Base-by-base conservation (phyloP, 1,140 invertebrate species). In the Daktulosphaira vitifoliae region DNA sequence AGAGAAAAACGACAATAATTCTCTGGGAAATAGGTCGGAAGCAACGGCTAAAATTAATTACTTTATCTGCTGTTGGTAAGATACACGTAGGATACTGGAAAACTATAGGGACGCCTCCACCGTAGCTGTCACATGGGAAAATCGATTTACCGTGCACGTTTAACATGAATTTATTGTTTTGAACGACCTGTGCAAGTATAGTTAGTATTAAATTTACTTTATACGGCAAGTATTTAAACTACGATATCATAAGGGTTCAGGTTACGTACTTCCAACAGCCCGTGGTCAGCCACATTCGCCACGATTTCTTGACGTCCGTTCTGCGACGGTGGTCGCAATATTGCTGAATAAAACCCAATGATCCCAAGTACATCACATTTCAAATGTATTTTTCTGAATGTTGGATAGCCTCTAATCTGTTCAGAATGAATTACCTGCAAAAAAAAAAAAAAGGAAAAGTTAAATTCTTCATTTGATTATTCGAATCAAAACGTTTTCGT, bases 51-150 rank as follows among this genome's bases (percentile, higher is more conserved):
- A 44, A 59, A 59, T 59, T 59, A 42, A 59, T 59, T 59, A 90
- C 83, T 2, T 86, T 76, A 76, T 90, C 88, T 1, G 82, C 84
- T 13, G 78, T 78, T 42, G 84, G 80, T 64, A 89, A 76, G 56
- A 87, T 85, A 72, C 88, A 90, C 7, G 82, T 80, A 0, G 88
- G 88, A 75, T 90, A 90, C 73, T 90, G 82, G 72, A 89, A 89
- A 1, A 89, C 78, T 5, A 89, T 87, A 0, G 83, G 78, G 4
- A 89, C 80, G 0, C 81, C 81, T 0, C 81, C 81, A 1, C 76
- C 77, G 68, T 82, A 81, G 52, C 79, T 77, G 68, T 87, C 86
- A 71, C 88, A 90, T 0, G 87, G 87, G 69, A 89, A 85, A 62
- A 90, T 84, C 50, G 86, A 88, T 8, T 82, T 80, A 0, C 86